Conservation (phyloP, 2,888 invertebrate genomes). For the Hyposoter didymator region DNA sequence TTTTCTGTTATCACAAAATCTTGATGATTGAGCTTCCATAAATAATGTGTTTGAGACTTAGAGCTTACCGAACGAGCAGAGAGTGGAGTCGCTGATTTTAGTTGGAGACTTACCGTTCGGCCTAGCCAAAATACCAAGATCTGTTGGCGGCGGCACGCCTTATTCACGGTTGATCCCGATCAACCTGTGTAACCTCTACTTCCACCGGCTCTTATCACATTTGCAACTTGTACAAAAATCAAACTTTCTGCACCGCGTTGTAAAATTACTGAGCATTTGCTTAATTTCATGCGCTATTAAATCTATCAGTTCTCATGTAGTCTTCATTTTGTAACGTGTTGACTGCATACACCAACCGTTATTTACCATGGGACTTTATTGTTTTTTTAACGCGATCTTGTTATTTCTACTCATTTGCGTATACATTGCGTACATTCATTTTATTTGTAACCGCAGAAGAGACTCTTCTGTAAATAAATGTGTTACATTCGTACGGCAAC, state of each 20-base stretch:
- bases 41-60: conserved; percentile 54
- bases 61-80: conserved; percentile 61
- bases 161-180: conserved; percentile 45
- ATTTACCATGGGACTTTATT: conserved; percentile 3
- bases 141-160: conserved; percentile 53
- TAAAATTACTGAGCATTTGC: conserved; percentile 56
- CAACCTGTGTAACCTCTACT: conserved; percentile 52
- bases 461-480: conserved; percentile 46
- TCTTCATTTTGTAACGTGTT: conserved; percentile 44
- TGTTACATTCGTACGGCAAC: conserved; percentile 47
- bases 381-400: conserved; percentile 13
- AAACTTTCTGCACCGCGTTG: conserved; percentile 54
- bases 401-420: conserved; percentile 19
- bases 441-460: conserved; percentile 26
- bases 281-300: conserved; percentile 48
- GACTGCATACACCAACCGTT: conserved; percentile 25
- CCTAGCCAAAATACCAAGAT: conserved; percentile 45
- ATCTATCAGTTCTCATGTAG: conserved; percentile 37
- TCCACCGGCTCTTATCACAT: conserved; percentile 57
- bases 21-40: conserved; percentile 90
- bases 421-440: conserved; percentile 27
- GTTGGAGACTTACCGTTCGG: conserved; percentile 46
- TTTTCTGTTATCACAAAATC: conserved; percentile 96
- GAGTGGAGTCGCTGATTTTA: conserved; percentile 56
- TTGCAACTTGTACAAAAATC: conserved; percentile 66